Conservation (phyloP, 2,797 vertebrate species). For the Tarsius wallacei region DNA sequence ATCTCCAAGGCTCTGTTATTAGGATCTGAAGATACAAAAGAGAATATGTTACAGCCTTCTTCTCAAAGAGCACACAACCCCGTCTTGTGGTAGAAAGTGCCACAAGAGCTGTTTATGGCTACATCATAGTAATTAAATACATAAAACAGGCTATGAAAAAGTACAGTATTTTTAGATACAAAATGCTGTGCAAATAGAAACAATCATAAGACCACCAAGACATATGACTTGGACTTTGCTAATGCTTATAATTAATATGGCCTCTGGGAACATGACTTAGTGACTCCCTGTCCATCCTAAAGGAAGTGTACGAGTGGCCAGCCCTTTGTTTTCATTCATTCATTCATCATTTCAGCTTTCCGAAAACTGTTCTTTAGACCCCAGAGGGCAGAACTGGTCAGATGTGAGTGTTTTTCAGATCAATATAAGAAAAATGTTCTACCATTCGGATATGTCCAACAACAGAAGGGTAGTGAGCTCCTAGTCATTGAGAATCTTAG, state of each 20-base stretch:
- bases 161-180: neutral
- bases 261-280: neutral
- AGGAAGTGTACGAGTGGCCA: neutral
- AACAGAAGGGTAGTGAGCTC: neutral
- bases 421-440: neutral
- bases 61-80: neutral
- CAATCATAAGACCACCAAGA: neutral
- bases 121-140: neutral
- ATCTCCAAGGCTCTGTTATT: neutral
- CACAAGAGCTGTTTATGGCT: neutral
- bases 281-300: neutral
- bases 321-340: neutral
- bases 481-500: neutral
- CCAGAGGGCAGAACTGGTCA: neutral
- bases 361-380: neutral
- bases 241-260: neutral
- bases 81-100: neutral
- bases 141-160: neutral
- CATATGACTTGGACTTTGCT: neutral
- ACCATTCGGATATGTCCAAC: neutral
- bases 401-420: neutral
- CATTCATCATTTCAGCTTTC: neutral
- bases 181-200: neutral
- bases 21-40: constrained; percentile 5
- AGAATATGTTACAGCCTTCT: neutral